Conservation (phyloP, 2,797 vertebrate genomes). For the Sebastes baramenuke region DNA sequence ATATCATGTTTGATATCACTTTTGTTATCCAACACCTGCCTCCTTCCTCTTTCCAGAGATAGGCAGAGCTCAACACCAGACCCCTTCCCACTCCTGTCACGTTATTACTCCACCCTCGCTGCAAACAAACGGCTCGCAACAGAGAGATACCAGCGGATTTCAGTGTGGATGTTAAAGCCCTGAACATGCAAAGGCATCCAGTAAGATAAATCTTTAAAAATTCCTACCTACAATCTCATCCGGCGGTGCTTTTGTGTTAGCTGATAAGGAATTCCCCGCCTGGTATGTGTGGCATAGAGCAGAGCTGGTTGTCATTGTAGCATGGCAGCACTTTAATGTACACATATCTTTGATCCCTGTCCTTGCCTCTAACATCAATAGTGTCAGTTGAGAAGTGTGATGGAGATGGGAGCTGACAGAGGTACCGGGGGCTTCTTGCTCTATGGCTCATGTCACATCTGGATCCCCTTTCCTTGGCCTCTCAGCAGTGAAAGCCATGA, state of each 20-base stretch:
- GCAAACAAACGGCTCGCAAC: conserved; percentile 56
- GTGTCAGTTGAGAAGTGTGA: conserved; percentile 61
- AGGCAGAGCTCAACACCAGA: conserved; percentile 12
- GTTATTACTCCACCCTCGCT: conserved; percentile 46
- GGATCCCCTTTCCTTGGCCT: conserved; percentile 58
- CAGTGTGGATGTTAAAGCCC: conserved; percentile 20
- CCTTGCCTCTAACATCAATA: conserved; percentile 68
- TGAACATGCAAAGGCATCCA: conserved; percentile 12
- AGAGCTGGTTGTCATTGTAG: conserved; percentile 34
- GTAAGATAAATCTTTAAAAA: conserved; percentile 28
- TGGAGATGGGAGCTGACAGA: conserved; percentile 70
- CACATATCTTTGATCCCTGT: conserved; percentile 65
- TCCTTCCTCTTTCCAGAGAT: conserved; percentile 24
- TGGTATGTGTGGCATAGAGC: conserved; percentile 14
- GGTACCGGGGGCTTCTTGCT: conserved; percentile 41
- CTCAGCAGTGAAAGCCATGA: conserved; percentile 24
- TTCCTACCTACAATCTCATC: conserved; percentile 19
- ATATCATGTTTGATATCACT: conserved; percentile 67
- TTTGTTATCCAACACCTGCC: conserved; percentile 55
- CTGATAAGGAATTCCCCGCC: conserved; percentile 40
- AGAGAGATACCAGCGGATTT: conserved; percentile 10
- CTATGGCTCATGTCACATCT: conserved; percentile 70
- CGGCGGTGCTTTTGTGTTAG: conserved; percentile 27
- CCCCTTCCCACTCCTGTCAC: conserved; percentile 25
- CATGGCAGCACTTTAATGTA: conserved; percentile 37